Conservation (phyloP, 2,888 invertebrate genomes). For the Aspidiotus destructor region DNA sequence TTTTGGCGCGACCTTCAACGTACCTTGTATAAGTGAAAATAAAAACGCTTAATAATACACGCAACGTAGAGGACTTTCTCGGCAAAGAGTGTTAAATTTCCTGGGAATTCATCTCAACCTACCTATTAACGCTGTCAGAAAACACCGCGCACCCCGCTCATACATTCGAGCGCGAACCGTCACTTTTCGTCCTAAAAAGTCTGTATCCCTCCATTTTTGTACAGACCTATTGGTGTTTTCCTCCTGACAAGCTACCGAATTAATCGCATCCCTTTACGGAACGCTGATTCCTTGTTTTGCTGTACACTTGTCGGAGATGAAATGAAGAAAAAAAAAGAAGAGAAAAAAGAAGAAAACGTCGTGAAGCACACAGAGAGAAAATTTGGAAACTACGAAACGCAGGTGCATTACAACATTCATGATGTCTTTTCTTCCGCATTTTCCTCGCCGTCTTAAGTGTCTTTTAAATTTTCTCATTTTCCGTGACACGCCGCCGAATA, state of each 20-base stretch:
- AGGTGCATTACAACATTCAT: conserved; percentile 13
- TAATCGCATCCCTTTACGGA: conserved; percentile 18
- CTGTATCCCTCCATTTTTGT: conserved; percentile 9
- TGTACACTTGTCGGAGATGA: no score
- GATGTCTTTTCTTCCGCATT: background rate
- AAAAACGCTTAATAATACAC: conserved; percentile 13
- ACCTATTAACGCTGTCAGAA: conserved; percentile 21
- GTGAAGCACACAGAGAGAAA: background rate
- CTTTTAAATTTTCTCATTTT: conserved; percentile 15
- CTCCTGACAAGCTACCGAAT: conserved; percentile 20
- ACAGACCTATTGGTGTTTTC: conserved; percentile 9
- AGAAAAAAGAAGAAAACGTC: no score
- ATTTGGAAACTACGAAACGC: background rate
- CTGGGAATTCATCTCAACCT: conserved; percentile 21
- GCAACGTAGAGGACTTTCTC: background rate
- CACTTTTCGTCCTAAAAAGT: conserved; percentile 16
- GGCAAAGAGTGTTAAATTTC: conserved; percentile 3
- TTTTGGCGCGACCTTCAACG: background rate
- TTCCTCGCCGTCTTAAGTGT: conserved; percentile 9
- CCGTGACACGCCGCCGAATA: background rate
- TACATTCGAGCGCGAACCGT: conserved; percentile 1
- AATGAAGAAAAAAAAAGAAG: no score
- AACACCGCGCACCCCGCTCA: background rate
- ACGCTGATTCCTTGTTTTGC: conserved; percentile 16
- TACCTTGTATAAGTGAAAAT: background rate